Percentiles rank a stretch among this genome's conserved stretches.
These are phyloP conservation scores for Mylabris phalerata DNA, from an alignment of 1,140 invertebrate genomes.

Conservation along the genomic window DNA sequence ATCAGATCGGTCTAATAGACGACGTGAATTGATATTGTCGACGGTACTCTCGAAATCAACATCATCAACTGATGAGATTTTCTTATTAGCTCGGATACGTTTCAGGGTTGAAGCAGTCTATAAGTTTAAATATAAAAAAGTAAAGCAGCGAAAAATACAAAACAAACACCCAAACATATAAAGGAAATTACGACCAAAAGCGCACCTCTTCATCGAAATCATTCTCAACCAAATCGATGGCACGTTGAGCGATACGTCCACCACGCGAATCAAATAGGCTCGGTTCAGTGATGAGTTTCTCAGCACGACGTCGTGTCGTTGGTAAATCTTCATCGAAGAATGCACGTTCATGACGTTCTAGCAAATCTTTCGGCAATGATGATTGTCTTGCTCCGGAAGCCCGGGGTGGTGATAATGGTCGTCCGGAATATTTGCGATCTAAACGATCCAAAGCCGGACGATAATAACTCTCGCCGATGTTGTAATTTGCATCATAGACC, in stretches of 20 bases:
- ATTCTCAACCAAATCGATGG: constrained; percentile 32
- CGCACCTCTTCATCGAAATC: constrained; percentile 39
- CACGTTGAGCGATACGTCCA: constrained; percentile 23
- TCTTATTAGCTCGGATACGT: constrained; percentile 48
- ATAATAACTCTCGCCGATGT: constrained; percentile 72
- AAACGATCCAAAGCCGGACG: constrained; percentile 64
- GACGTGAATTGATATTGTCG: constrained; percentile 46
- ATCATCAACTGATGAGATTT: constrained; percentile 48
- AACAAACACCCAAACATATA: neutral
- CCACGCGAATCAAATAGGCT: constrained; percentile 36
- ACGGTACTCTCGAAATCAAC: constrained; percentile 50
- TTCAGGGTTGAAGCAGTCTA: constrained; percentile 36
- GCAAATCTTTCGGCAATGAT: constrained; percentile 36
- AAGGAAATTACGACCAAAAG: constrained; percentile 18
- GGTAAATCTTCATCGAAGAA: constrained; percentile 46
- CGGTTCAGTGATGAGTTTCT: constrained; percentile 35
- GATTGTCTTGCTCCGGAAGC: neutral
- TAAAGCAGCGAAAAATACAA: neutral
- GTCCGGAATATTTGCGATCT: constrained; percentile 59
- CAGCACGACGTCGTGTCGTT: constrained; percentile 32
- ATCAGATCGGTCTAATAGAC: constrained; percentile 48
- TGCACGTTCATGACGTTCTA: constrained; percentile 46
- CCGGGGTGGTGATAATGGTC: constrained; percentile 43
- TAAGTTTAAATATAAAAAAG: constrained; percentile 16
- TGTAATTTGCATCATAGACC: constrained; percentile 73